These are phyloP conservation scores for Poeciliopsis prolifica DNA, from an alignment of 2,113 vertebrate genomes.

Conservation along the genomic window DNA sequence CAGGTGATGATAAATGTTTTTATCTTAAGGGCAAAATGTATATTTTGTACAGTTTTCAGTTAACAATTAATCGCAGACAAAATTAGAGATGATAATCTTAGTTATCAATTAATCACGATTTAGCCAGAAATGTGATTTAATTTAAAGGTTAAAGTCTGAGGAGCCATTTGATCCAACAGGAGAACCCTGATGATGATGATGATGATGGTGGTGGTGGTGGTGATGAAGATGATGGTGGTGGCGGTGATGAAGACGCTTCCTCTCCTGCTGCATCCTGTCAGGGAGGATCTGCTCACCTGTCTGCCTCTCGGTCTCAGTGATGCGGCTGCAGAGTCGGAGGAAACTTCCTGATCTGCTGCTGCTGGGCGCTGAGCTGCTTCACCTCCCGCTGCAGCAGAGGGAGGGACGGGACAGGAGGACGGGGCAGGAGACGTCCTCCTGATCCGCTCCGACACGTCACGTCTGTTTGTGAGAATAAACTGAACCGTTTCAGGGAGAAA, in stretches of 20 bases:
- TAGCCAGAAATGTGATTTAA: not conserved
- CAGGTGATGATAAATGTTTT: too few relatives aligned
- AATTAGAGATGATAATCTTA: too few relatives aligned
- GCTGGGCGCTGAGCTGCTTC: conserved; percentile 20
- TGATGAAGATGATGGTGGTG: too few relatives aligned
- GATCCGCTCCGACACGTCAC: not conserved
- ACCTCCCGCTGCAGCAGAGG: conserved; percentile 20
- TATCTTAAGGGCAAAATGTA: too few relatives aligned
- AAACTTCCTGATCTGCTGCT: conserved; percentile 2
- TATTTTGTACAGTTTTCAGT: too few relatives aligned
- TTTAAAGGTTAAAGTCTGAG: not conserved
- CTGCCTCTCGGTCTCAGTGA: not conserved
- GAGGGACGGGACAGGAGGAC: conserved; percentile 29
- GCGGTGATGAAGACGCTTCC: too few relatives aligned
- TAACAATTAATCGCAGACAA: too few relatives aligned
- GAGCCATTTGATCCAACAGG: not conserved
- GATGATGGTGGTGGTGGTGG: not conserved
- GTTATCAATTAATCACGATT: too few relatives aligned
- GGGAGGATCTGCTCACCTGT: not conserved
- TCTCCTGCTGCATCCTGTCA: too few relatives aligned
- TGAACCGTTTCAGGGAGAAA: conserved; percentile 27
- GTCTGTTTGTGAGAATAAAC: not conserved
- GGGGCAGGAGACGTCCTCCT: conserved; percentile 43
- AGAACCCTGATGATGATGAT: not conserved
- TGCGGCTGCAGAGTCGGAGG: not conserved